Evolutionary conservation across 2,888 invertebrate species (phyloP), one percentile per base, ranked within the genome.

Genomic region (Chalcis sispes): DNA sequence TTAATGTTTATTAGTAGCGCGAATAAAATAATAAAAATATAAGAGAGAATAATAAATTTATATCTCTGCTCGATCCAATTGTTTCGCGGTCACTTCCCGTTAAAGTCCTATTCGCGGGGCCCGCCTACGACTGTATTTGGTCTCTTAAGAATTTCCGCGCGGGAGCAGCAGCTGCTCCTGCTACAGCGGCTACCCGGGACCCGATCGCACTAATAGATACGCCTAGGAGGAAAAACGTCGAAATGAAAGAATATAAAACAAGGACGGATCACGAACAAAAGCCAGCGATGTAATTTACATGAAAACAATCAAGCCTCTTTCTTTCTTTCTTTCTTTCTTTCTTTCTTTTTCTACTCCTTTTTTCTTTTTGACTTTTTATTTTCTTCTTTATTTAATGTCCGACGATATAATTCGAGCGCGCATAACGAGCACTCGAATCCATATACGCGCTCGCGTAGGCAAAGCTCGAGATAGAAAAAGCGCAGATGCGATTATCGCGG

Each of bases 81-180:
- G 56, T 46, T 32, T 56, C 56, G 66, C 56, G 66, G 56, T 62
- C 36, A 62, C 48, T 62, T 74, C 62, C 69, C 62, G 65, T 66
- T 75, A 59, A 61, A 65, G 42, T 52, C 25, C 27, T 61, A 36
- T 27, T 46, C 7, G 36, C 40, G 29, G 59, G 59, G 54, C 56
- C 70, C 75, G 52, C 69, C 75, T 70, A 70, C 64, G 52, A 59
- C 70, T 65, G 42, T 54, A 71, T 71, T 75, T 66, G 65, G 70
- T 54, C 46, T 56, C 23, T 4, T 46, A 46, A 64, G 50, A 65
- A 71, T 71, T 70, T 71, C 59, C 64, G n/a, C 54, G 32, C 32
- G 36, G 46, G n/a, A 40, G 65, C 75, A 48, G 64, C 66, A 20
- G 61, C 27, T 4, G 32, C 46, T 71, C 23, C 32, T 42, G 50